Base-by-base conservation (phyloP, 92 coral and sea anemone species). In the Epizoanthus ramosus region DNA sequence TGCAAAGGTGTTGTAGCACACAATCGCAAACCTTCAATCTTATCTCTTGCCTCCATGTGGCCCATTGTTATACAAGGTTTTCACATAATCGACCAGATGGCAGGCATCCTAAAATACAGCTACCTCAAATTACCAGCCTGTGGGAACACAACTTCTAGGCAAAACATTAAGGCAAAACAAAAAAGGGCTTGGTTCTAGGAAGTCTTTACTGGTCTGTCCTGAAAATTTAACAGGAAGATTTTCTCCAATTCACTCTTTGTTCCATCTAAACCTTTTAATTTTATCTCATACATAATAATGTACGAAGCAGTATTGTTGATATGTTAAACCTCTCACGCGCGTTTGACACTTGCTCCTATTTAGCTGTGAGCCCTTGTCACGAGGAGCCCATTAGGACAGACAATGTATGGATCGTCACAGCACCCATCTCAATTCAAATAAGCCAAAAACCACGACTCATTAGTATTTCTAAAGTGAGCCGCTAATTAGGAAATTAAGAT, bases 71-170 rank as follows among this genome's bases (percentile, higher is more conserved):
- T 81, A 54, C 71, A 64, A 69, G 90, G 92, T 91, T 89, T 93
- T 92, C 94, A 89, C 87, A 93, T 93, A 93, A 93, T 93, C 98
- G 98, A 79, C 98, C 98, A 93, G 98, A 93, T 93, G 98, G 89
- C 92, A 92, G 88, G 87, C 76, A 87, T 81, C 92, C 87, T 81
- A 93, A 89, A 91, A 89, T 93, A 81, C 84, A 86, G 89, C 84
- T 84, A 80, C 69, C 84, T 84, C 83, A 81, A 93, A 88, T 92
- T 88, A 88, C 97, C 71, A 63, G 28, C 10, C 13, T 61, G 66
- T 61, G 33, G 41, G 24, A 77, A n/a, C 45, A 43, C 82, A 77
- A 39, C 71, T 63, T 80, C 71, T 13, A 47, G 13, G 17, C 66
- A 70, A 63, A 31, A 60, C 88, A 63, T 19, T 67, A 25, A 69